Base-by-base conservation (phyloP, 1,140 invertebrate genomes). In the Drosophila littoralis region DNA sequence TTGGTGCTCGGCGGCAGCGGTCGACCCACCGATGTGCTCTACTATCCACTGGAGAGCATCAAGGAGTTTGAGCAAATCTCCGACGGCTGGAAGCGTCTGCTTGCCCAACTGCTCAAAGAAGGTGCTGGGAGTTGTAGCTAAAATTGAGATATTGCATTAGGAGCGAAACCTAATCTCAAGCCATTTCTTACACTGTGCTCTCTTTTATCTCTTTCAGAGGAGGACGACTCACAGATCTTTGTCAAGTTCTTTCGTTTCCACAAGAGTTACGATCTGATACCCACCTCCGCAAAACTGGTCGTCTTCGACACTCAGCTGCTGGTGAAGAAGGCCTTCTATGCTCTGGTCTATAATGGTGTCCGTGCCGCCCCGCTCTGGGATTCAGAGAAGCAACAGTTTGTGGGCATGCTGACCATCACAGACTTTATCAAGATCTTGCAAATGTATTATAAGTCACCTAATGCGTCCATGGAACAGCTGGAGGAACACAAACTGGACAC, bases 241-340 rank as follows among this genome's bases (percentile, higher is more conserved):
- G 97, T 98, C 64, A 99, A 99, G 92, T 99, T 99, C 94, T 99
- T 99, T 95, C 98, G 98, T 93, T 98, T 98, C 92, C 98, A 99
- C 95, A 98, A 98, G 93, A 99, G 98, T 93, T 99, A 99, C 93
- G 99, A 99, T 94, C 94, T 99, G 86, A 99, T 99, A 93, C 99
- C 99, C 50, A 99, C 98, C 46, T 99, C 98, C 93, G 98, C 98
- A 61, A 99, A 99, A 94, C 94, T 99, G 85, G 98, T 99, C 58
- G 98, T 99, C 54, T 99, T 99, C 93, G 99, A 99, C 93, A 99
- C 98, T n/a, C 97, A 99, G 91, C 94, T 99, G 35, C 96, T 99
- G 58, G 98, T 99, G 17, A 99, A 99, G 93, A 99, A 99, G 93
- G 98, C 98, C 32, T 99, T 99, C 93, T 99, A 98, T 94, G 99